Conservation (phyloP, 2,113 vertebrate genomes). For the Anhinga anhinga region DNA sequence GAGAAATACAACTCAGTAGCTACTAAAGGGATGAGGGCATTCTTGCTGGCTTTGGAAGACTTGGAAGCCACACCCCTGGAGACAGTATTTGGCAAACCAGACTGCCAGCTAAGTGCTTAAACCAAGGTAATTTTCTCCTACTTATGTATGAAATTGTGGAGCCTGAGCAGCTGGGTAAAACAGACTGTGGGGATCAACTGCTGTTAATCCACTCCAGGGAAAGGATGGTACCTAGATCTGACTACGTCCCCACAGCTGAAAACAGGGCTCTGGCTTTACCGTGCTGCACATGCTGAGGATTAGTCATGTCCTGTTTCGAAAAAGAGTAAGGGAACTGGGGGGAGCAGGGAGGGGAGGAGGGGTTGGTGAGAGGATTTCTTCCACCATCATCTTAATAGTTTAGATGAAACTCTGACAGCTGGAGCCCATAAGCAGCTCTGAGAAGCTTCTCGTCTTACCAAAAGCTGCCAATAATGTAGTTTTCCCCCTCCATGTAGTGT, state of each 20-base stretch:
- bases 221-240: neutral
- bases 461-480: neutral
- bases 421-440: neutral
- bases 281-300: neutral
- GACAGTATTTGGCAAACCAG: neutral
- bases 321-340: neutral
- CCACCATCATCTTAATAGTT: neutral
- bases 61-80: neutral
- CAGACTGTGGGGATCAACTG: neutral
- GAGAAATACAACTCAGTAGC: neutral
- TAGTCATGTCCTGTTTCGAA: neutral
- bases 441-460: neutral
- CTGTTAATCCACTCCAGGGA: neutral
- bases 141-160: neutral
- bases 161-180: neutral
- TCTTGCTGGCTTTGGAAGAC: neutral
- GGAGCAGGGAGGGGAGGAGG: neutral
- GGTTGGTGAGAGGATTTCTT: neutral
- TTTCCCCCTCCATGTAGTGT: neutral
- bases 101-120: neutral
- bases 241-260: neutral
- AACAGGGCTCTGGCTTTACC: neutral
- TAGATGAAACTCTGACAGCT: neutral
- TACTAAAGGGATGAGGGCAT: neutral
- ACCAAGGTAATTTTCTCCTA: neutral